These are phyloP conservation scores for Cherax destructor DNA, from an alignment of 1,140 invertebrate species.

Conservation along the genomic window DNA sequence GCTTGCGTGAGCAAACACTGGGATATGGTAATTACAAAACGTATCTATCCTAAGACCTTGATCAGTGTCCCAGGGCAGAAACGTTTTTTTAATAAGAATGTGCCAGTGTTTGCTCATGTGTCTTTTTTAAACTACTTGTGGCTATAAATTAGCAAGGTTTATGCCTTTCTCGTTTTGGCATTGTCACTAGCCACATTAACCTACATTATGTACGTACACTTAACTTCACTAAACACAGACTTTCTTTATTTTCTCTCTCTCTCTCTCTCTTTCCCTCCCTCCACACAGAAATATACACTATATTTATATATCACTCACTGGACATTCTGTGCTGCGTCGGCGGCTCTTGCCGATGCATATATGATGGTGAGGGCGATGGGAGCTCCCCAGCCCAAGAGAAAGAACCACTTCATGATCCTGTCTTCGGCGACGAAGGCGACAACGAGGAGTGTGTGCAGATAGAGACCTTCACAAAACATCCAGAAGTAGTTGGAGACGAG, in stretches of 20 bases:
- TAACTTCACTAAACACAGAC: neutral
- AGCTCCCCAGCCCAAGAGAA: slow-evolving; percentile 89
- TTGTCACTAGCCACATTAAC: no score
- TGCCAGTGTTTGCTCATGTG: no score
- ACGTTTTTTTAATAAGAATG: no score
- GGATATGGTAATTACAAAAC: no score
- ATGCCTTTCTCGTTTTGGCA: no score
- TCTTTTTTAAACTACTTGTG: no score
- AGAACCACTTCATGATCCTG: slow-evolving; percentile 87
- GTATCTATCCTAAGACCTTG: no score
- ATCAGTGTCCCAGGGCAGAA: no score
- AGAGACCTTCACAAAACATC: slow-evolving; percentile 94
- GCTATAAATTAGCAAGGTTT: no score
- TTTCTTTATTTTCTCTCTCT: no score
- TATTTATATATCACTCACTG: slow-evolving; percentile 79
- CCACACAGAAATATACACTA: neutral
- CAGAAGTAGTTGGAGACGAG: slow-evolving; percentile 95
- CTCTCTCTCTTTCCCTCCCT: neutral
- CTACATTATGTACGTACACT: neutral
- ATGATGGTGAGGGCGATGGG: slow-evolving; percentile 83
- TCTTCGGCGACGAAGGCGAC: slow-evolving; percentile 92
- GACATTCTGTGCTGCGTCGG: slow-evolving; percentile 78
- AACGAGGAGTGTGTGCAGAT: slow-evolving; percentile 94
- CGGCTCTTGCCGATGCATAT: slow-evolving; percentile 81
- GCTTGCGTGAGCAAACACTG: no score